phyloP scores from a whole-genome alignment of 1,140 invertebrate genomes.

The Tetragonula clypearis region DNA sequence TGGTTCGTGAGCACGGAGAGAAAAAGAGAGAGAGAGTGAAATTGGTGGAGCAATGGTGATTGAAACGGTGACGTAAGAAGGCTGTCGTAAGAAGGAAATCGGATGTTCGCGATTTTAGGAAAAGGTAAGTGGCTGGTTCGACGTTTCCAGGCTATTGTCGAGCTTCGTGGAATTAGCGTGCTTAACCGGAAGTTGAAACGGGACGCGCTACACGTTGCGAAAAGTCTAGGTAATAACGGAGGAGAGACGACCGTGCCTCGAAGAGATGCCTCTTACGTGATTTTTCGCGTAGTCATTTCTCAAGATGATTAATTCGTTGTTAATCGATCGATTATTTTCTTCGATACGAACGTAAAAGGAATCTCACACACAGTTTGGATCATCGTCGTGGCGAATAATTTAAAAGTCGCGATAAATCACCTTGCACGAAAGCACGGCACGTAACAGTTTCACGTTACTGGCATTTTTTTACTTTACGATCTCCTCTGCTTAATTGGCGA shows the following conservation, averaged over 20 bases:
- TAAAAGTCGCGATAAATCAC: not conserved
- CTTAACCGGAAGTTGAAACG: conserved; percentile 27
- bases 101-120: conserved; percentile 38
- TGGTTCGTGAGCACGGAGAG: conserved; percentile 13
- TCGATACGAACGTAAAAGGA: too few species aligned
- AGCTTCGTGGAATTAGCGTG: conserved; percentile 8
- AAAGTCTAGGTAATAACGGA: not conserved
- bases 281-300: not conserved
- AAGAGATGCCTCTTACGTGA: too few species aligned
- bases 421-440: too few species aligned
- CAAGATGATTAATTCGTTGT: not conserved
- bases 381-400: not conserved
- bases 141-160: not conserved
- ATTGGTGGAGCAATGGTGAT: conserved; percentile 26
- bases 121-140: conserved; percentile 32
- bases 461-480: not conserved
- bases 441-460: not conserved
- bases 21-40: not conserved
- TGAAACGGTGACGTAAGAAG: conserved; percentile 38
- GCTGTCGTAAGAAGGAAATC: conserved; percentile 61
- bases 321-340: not conserved
- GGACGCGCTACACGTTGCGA: not conserved
- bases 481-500: not conserved
- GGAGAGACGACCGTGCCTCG: not conserved
- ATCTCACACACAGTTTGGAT: too few species aligned